Evolutionary conservation across 2,888 invertebrate genomes (phyloP), one percentile per base, ranked within the genome.

Genomic region (Acronicta leporina): DNA sequence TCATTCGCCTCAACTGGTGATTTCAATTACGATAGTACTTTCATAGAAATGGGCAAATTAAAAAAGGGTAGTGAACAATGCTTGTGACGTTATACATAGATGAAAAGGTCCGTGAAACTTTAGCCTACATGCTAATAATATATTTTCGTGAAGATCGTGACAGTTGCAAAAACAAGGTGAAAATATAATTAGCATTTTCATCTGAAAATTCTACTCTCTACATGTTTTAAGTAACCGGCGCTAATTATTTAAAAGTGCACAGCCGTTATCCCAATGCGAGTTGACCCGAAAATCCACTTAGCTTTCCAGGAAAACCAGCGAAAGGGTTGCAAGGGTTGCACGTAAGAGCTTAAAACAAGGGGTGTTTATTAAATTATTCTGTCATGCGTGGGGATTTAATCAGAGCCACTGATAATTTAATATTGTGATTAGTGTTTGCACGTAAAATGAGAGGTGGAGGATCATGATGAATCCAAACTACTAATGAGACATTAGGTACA

Each of bases 231-330:
- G 66, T 59, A 79, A 80, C 76, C 75, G 72, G 76, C 77, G 81
- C 84, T 87, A 90, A 91, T 88, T 88, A 88, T 87, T 85, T 81
- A 85, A 83, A 90, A 87, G 84, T 81, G 86, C 86, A 86, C 84
- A 85, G 87, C 88, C 86, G 90, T 92, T 91, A 92, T 86, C 87
- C 86, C 87, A 91, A 92, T 88, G 87, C 83, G 88, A 83, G 81
- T 73, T 81, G 82, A 92, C 91, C 92, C 91, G 91, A 89, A 92
- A 92, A 93, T 90, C 91, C 91, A 94, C 94, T 94, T 92, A 94
- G 88, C 85, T 75, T 77, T 73, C 75, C 75, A 79, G 76, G 80
- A 80, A 83, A 81, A 83, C 77, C 73, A 75, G 72, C 68, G 69
- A 79, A 86, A 84, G 84, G 86, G 83, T 83, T 79, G 64, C 60